phyloP scores from a whole-genome alignment of 2,888 invertebrate species.

The Ditula angustiorana region DNA sequence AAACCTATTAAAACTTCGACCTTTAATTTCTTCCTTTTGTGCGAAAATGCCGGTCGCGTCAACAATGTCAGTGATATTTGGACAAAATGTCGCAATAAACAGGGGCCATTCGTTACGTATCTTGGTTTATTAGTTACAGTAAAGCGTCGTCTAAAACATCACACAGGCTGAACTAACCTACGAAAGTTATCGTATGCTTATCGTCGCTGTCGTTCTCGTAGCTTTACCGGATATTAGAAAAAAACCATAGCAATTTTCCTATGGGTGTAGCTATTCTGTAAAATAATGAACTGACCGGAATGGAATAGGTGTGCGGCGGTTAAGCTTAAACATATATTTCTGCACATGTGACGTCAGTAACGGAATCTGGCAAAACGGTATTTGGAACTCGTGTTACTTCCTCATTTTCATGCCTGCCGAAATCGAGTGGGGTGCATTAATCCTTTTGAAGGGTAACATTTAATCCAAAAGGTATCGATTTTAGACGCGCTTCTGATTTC shows the following conservation, averaged over 20 bases:
- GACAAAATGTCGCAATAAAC: slow-evolving; percentile 18
- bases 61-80: slow-evolving; percentile 26
- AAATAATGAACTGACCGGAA: slow-evolving; percentile 22
- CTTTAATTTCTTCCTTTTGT: slow-evolving; percentile 43
- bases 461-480: slow-evolving; percentile 8
- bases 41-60: slow-evolving; percentile 28
- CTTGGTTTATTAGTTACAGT: no score
- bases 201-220: neutral
- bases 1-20: slow-evolving; percentile 46
- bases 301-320: slow-evolving; percentile 17
- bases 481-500: slow-evolving; percentile 4
- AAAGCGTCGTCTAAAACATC: no score
- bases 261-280: slow-evolving; percentile 8
- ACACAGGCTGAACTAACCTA: neutral
- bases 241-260: slow-evolving; percentile 1
- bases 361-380: slow-evolving; percentile 9
- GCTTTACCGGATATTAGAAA: slow-evolving; percentile 1
- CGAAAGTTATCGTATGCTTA: neutral
- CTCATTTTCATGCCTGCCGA: slow-evolving; percentile 12
- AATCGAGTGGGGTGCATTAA: slow-evolving; percentile 8
- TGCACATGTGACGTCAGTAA: slow-evolving; percentile 22
- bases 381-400: slow-evolving; percentile 21
- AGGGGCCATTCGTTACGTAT: neutral
- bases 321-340: slow-evolving; percentile 14
- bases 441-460: neutral